A percentile compares a stretch with the other conserved stretches of the same genome.
These are phyloP conservation scores for Hippoglossus hippoglossus DNA, from an alignment of 2,797 vertebrate species.

Conservation along the genomic window DNA sequence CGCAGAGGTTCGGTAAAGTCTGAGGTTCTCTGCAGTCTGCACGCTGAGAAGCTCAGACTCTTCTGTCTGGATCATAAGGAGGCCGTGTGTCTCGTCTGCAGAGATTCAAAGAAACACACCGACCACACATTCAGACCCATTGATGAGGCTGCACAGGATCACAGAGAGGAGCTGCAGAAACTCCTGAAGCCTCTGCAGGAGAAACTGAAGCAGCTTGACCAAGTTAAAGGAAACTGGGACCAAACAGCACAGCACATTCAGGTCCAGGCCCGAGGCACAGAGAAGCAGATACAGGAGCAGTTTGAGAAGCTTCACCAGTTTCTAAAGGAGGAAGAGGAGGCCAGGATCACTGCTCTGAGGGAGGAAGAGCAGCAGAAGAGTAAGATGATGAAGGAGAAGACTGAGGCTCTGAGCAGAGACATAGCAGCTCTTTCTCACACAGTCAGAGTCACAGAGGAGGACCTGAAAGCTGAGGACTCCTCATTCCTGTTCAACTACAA, in stretches of 20 bases:
- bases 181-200: constrained; percentile 42
- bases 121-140: constrained; percentile 59
- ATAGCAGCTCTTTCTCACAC: constrained; percentile 35
- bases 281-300: constrained; percentile 44
- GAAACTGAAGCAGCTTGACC: constrained; percentile 28
- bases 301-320: constrained; percentile 57
- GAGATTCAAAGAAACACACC: constrained; percentile 42
- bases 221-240: constrained; percentile 29
- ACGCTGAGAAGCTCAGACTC: constrained; percentile 56
- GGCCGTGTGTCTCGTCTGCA: constrained; percentile 57
- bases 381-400: constrained; percentile 29
- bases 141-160: constrained; percentile 49
- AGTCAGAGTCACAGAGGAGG: constrained; percentile 31
- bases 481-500: constrained; percentile 52
- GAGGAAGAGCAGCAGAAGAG: constrained; percentile 49
- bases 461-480: constrained; percentile 43
- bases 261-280: constrained; percentile 43
- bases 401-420: constrained; percentile 25
- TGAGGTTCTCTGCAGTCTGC: constrained; percentile 46
- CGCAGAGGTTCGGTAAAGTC: neutral
- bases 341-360: constrained; percentile 46
- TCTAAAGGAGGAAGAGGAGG: constrained; percentile 47
- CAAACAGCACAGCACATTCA: constrained; percentile 44
- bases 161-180: constrained; percentile 37
- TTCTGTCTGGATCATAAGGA: constrained; percentile 63